Conservation (phyloP, 2,888 invertebrate genomes). For the Epinotia demarniana region DNA sequence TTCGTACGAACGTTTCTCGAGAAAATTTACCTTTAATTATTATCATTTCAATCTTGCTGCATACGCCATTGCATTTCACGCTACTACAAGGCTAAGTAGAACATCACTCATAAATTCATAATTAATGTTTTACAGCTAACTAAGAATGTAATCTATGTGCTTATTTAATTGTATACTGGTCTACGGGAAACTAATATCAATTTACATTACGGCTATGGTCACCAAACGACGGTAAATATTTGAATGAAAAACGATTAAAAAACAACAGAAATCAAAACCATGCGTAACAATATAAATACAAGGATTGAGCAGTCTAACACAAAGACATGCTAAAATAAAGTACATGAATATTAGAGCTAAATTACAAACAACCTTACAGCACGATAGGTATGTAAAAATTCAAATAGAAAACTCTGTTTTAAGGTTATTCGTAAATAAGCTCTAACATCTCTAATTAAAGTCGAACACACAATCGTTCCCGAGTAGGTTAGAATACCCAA, state of each 20-base stretch:
- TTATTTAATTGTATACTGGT: not conserved
- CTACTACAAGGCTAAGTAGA: not conserved
- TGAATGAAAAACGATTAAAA: slow-evolving; percentile 67
- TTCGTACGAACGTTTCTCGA: not conserved
- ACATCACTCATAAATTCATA: not conserved
- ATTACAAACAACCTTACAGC: slow-evolving; percentile 27
- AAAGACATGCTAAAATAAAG: slow-evolving; percentile 72
- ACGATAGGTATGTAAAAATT: not conserved
- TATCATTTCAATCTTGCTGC: not conserved
- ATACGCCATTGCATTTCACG: not conserved
- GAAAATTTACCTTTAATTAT: not conserved
- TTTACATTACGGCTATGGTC: not conserved
- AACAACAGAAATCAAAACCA: slow-evolving; percentile 74
- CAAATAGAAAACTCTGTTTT: not conserved
- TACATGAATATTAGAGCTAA: slow-evolving; percentile 40
- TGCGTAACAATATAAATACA: slow-evolving; percentile 70
- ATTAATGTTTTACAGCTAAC: not conserved
- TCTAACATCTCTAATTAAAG: slow-evolving; percentile 42
- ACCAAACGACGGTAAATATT: slow-evolving; percentile 50
- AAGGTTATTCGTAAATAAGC: slow-evolving; percentile 33
- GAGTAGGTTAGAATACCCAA: not conserved
- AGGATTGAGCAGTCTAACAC: slow-evolving; percentile 75
- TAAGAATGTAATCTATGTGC: not conserved
- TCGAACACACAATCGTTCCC: slow-evolving; percentile 46
- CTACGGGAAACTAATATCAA: not conserved